These are phyloP conservation scores for Neoarius graeffei DNA, from an alignment of 2,113 vertebrate genomes.

Conservation along the genomic window DNA sequence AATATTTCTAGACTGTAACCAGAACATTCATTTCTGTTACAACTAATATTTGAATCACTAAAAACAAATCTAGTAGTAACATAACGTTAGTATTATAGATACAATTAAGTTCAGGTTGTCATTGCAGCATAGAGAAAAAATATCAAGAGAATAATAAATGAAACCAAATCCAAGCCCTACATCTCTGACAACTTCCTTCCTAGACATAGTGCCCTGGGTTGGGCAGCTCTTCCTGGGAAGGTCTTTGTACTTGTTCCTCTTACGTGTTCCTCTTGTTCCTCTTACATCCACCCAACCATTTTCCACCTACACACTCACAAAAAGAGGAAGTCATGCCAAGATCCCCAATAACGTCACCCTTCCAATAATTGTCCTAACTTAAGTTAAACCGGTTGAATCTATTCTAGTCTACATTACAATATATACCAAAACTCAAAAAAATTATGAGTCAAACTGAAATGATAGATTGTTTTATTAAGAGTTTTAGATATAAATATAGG, in stretches of 20 bases:
- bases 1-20: not conserved
- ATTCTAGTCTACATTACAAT: not conserved
- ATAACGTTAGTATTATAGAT: not conserved
- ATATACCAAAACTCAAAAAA: not conserved
- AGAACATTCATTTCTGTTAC: not conserved
- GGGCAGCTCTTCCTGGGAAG: slow-evolving; percentile 35
- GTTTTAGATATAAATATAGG: not conserved
- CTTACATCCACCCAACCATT: not conserved
- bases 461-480: not conserved
- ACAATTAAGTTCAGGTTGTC: not conserved
- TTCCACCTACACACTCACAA: slow-evolving; percentile 6
- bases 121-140: not conserved
- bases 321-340: slow-evolving; percentile 19
- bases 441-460: not conserved
- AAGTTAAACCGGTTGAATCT: not conserved
- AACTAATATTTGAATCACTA: no score
- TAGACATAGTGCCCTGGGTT: slow-evolving; percentile 4
- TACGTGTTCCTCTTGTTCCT: slow-evolving; percentile 13
- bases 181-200: slow-evolving; percentile 24
- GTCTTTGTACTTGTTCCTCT: slow-evolving; percentile 25
- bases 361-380: not conserved
- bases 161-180: not conserved
- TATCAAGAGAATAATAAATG: not conserved
- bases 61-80: not conserved
- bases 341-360: not conserved